Conservation (phyloP, 2,113 vertebrate genomes). For the Spilogale gracilis region DNA sequence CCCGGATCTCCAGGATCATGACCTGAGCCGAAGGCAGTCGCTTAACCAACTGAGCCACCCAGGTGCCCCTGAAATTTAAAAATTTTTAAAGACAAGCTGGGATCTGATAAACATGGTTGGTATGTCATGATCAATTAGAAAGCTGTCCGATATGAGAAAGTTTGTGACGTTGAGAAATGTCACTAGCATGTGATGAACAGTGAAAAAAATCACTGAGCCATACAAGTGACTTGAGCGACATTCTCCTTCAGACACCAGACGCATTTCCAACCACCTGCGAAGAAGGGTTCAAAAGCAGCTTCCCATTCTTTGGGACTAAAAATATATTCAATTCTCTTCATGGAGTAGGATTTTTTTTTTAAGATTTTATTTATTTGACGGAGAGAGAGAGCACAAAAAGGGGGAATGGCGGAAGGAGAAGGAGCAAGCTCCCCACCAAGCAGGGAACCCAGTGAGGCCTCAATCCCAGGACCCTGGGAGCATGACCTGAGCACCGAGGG, state of each 20-base stretch:
- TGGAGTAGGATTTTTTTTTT: neutral
- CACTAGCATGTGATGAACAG: neutral
- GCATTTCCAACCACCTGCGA: neutral
- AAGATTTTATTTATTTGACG: neutral
- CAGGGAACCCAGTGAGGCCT: neutral
- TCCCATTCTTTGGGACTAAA: neutral
- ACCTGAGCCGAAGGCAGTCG: no score
- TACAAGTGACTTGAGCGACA: neutral
- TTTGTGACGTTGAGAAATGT: neutral
- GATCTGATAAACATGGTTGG: neutral
- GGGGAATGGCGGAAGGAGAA: neutral
- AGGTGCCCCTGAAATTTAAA: no score
- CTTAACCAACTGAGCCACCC: no score
- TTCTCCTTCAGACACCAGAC: neutral
- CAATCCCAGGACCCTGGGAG: neutral
- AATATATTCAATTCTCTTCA: neutral
- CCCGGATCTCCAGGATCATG: no score
- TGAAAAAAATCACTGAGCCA: neutral
- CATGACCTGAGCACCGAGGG: neutral
- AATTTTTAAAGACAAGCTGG: accelerated
- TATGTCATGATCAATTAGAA: neutral
- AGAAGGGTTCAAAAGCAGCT: neutral
- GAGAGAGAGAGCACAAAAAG: neutral
- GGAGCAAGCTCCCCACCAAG: neutral
- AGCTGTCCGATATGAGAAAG: neutral